phyloP scores from a whole-genome alignment of 2,113 vertebrate species.

The Lynx canadensis region DNA sequence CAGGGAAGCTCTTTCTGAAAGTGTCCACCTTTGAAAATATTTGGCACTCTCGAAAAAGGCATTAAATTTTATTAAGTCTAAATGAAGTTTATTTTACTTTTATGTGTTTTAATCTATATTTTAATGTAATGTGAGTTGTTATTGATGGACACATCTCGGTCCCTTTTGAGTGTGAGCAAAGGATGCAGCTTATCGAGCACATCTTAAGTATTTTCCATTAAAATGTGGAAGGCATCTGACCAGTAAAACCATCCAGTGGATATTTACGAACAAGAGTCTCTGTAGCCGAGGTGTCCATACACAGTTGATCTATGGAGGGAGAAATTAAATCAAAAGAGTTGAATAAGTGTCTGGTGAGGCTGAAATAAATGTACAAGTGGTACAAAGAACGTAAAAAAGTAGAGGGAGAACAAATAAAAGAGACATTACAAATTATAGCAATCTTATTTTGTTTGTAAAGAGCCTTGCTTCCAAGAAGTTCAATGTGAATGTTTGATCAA shows the following conservation, averaged over 20 bases:
- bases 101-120: constrained; percentile 66
- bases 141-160: constrained; percentile 2
- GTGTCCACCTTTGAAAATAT: constrained; percentile 32
- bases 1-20: constrained; percentile 17
- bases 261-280: constrained; percentile 25
- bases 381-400: not conserved
- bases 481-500: not conserved
- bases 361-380: not conserved
- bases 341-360: not conserved
- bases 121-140: not conserved
- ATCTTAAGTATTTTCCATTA: constrained; percentile 29
- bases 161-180: not conserved
- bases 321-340: constrained; percentile 45
- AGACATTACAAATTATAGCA: not conserved
- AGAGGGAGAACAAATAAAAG: not conserved
- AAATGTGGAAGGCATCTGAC: not conserved
- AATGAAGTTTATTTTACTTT: constrained; percentile 67
- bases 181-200: not conserved
- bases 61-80: constrained; percentile 69
- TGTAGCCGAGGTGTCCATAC: not conserved
- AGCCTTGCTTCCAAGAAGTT: not conserved
- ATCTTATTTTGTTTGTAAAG: not conserved
- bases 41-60: constrained; percentile 30
- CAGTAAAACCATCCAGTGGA: not conserved
- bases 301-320: not conserved